Percentiles rank a stretch among this genome's conserved stretches.
Conservation (phyloP, 2,113 vertebrate genomes). For the Percopsis transmontana region DNA sequence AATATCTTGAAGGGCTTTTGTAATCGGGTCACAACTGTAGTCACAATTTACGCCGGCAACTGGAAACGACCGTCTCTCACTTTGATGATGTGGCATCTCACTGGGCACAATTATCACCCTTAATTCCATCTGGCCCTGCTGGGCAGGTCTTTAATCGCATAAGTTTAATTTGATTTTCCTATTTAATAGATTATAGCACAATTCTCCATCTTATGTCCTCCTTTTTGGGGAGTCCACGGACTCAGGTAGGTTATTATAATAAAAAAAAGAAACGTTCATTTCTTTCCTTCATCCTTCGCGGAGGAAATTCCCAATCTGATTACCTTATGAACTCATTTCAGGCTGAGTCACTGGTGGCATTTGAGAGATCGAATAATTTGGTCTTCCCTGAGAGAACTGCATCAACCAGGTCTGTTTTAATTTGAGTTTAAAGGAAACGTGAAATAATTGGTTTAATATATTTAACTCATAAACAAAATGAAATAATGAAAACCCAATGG, state of each 20-base stretch:
- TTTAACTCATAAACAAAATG: no score
- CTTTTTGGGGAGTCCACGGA: slow-evolving; percentile 18
- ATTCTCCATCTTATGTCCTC: slow-evolving; percentile 31
- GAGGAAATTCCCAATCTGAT: slow-evolving; percentile 55
- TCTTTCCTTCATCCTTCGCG: slow-evolving; percentile 50
- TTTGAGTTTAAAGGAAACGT: neutral
- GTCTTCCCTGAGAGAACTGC: neutral
- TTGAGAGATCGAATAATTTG: slow-evolving; percentile 49
- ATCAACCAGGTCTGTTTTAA: slow-evolving; percentile 7
- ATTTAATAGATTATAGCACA: slow-evolving; percentile 36
- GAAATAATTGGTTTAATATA: no score
- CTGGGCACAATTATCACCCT: slow-evolving; percentile 49
- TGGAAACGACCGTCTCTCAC: slow-evolving; percentile 31
- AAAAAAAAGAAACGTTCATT: slow-evolving; percentile 9
- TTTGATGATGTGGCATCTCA: slow-evolving; percentile 36
- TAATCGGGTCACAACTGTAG: slow-evolving; percentile 24
- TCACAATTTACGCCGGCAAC: slow-evolving; percentile 16
- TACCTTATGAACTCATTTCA: slow-evolving; percentile 64
- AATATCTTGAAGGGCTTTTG: slow-evolving; percentile 25
- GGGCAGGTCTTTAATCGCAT: slow-evolving; percentile 57
- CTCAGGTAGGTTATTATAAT: slow-evolving; percentile 13
- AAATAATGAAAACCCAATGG: no score
- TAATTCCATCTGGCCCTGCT: slow-evolving; percentile 48
- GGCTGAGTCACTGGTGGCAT: slow-evolving; percentile 49
- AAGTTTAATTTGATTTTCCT: slow-evolving; percentile 45